phyloP scores from a whole-genome alignment of 1,140 invertebrate species.

The Megathymus violae region DNA sequence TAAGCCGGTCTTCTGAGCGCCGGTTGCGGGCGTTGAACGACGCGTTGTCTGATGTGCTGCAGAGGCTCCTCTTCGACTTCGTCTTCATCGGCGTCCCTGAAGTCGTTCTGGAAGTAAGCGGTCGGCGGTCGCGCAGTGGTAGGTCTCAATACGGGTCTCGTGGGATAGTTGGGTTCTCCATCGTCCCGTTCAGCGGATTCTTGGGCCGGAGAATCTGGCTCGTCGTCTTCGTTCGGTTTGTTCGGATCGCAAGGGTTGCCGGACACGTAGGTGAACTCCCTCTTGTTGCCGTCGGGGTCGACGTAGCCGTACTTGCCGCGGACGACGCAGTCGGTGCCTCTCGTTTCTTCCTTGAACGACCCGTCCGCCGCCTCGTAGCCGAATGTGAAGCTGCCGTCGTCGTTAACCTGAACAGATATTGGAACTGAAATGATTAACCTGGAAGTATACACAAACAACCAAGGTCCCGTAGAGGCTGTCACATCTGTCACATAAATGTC shows the following conservation, averaged over 20 bases:
- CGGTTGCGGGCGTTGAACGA: constrained; percentile 78
- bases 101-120: constrained; percentile 87
- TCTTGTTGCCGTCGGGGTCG: constrained; percentile 93
- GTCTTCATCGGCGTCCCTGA: constrained; percentile 86
- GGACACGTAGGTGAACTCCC: constrained; percentile 95
- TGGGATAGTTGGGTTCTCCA: constrained; percentile 87
- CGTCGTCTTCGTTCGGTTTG: constrained; percentile 87
- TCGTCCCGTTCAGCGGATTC: constrained; percentile 85
- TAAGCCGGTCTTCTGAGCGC: constrained; percentile 71
- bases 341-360: constrained; percentile 94
- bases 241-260: constrained; percentile 95
- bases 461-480: no score
- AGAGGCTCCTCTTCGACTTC: constrained; percentile 84
- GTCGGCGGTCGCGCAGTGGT: constrained; percentile 85
- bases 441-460: no score
- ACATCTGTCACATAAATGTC: no score
- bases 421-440: no score
- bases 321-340: constrained; percentile 93
- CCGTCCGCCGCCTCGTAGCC: constrained; percentile 93
- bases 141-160: constrained; percentile 81
- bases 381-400: constrained; percentile 94
- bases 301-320: constrained; percentile 95
- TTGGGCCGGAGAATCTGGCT: constrained; percentile 63
- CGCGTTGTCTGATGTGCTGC: constrained; percentile 79
- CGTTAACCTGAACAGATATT: constrained; percentile 88